Percentiles rank a stretch among this genome's conserved stretches.
Conservation (phyloP, 2,888 invertebrate genomes). For the Thereva nobilitata region DNA sequence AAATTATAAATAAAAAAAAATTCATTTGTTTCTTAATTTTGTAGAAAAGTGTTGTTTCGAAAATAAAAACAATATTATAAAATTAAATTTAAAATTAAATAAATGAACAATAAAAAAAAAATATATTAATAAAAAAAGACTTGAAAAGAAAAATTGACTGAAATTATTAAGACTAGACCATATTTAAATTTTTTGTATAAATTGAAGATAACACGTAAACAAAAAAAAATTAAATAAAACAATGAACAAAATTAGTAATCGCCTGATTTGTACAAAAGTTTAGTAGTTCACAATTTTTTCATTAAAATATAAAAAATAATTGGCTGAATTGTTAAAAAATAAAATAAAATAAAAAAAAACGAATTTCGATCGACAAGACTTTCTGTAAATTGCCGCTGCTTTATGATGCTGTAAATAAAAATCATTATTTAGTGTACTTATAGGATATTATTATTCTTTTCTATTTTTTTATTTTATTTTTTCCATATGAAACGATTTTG, state of each 20-base stretch:
- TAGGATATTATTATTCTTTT: not conserved
- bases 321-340: not conserved
- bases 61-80: too few species aligned
- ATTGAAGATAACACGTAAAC: too few species aligned
- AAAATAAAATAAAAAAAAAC: not conserved
- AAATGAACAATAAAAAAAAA: too few species aligned
- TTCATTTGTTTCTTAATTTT: too few species aligned
- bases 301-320: not conserved
- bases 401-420: constrained; percentile 18
- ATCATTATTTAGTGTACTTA: constrained; percentile 22
- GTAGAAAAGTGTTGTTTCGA: too few species aligned
- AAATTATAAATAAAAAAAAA: too few species aligned
- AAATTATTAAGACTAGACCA: not conserved
- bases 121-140: too few species aligned
- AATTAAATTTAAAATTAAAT: too few species aligned
- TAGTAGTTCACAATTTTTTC: too few species aligned
- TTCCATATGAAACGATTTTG: constrained; percentile 28
- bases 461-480: constrained; percentile 19
- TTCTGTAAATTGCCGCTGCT: constrained; percentile 16
- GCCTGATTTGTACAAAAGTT: constrained; percentile 30
- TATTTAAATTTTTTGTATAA: too few species aligned
- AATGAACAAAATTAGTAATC: constrained; percentile 1
- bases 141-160: not conserved
- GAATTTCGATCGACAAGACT: constrained; percentile 9
- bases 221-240: too few species aligned